These are phyloP conservation scores for Pelvicachromis taeniatus DNA, from an alignment of 2,113 vertebrate genomes.

Conservation along the genomic window DNA sequence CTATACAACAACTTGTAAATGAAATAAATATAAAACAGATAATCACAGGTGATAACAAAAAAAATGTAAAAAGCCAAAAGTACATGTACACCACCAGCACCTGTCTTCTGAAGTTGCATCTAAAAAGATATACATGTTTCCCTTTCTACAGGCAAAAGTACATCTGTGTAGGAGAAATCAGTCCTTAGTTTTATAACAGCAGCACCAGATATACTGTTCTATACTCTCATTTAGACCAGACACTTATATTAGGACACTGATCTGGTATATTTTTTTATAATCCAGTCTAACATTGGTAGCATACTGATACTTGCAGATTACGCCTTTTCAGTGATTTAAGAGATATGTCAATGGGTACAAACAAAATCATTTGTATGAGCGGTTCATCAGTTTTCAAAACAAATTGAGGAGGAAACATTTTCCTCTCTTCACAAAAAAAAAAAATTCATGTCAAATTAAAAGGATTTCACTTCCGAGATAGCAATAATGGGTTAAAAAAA, in stretches of 20 bases:
- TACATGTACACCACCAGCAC: constrained; percentile 59
- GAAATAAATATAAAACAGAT: constrained; percentile 76
- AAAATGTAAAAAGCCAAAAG: constrained; percentile 40
- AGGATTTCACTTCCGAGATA: neutral
- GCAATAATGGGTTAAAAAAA: neutral
- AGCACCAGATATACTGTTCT: constrained; percentile 20
- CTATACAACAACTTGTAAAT: constrained; percentile 79
- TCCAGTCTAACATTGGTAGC: neutral
- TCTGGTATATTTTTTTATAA: neutral
- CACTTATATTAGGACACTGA: neutral
- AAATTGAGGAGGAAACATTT: neutral
- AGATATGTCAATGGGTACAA: neutral
- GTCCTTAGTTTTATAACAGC: constrained; percentile 22
- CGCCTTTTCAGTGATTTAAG: neutral
- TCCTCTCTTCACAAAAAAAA: neutral
- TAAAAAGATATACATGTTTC: constrained; percentile 37
- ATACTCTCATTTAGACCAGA: constrained; percentile 8
- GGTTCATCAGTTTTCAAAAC: neutral
- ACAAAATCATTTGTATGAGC: neutral
- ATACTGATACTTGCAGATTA: neutral
- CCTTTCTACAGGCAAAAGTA: constrained; percentile 49
- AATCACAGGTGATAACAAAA: constrained; percentile 58
- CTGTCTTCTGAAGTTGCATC: constrained; percentile 45
- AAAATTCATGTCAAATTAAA: neutral
- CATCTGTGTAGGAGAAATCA: constrained; percentile 18